A percentile compares a stretch with the other conserved stretches of the same genome.
Conservation (phyloP, 1,140 invertebrate species). For the Camponotus vicinus region DNA sequence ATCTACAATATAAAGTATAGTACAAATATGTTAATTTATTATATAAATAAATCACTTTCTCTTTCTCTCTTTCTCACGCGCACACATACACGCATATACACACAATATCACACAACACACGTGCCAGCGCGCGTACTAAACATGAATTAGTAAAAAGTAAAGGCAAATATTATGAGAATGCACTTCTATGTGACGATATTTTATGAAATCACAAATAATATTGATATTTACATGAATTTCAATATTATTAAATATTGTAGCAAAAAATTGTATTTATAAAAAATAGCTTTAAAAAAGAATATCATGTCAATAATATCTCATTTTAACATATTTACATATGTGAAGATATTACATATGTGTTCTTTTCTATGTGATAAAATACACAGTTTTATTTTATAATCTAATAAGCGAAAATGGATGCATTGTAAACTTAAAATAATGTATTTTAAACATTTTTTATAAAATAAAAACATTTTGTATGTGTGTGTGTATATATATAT, state of each 20-base stretch:
- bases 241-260: slow-evolving; percentile 18
- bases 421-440: not conserved
- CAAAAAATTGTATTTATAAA: not conserved
- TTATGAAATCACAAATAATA: slow-evolving; percentile 11
- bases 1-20: not conserved
- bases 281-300: not conserved
- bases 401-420: not conserved
- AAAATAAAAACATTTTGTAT: not conserved
- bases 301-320: not conserved
- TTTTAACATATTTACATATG: not conserved
- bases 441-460: not conserved
- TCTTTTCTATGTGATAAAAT: not conserved
- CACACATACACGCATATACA: too few relatives aligned
- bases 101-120: too few relatives aligned
- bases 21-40: slow-evolving; percentile 14
- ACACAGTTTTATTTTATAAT: not conserved
- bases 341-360: not conserved
- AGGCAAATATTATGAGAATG: slow-evolving; percentile 21
- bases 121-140: not conserved
- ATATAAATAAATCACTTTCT: slow-evolving; percentile 8
- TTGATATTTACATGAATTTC: not conserved
- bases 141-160: slow-evolving; percentile 3
- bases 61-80: too few relatives aligned
- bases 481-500: not conserved
- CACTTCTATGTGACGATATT: slow-evolving; percentile 12